Evolutionary conservation across 2,797 vertebrate species (phyloP).

Genomic region (Acanthis flammea): DNA sequence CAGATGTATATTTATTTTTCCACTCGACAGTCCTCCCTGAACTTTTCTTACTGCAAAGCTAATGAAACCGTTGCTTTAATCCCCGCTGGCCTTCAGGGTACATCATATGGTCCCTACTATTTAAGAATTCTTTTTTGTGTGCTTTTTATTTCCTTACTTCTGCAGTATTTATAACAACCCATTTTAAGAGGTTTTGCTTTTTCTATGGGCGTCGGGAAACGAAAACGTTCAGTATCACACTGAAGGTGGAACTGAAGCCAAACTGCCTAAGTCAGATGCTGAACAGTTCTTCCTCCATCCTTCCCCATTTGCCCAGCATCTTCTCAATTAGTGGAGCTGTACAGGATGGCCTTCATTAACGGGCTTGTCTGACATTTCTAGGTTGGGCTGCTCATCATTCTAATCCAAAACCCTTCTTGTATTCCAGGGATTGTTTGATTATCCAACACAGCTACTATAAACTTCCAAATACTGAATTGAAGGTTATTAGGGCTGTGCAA

Average conservation of each 20-base stretch:
- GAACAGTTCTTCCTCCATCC: not conserved
- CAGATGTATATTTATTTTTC: conserved; percentile 73
- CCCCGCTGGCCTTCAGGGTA: conserved; percentile 35
- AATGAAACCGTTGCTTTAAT: conserved; percentile 59
- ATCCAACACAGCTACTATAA: not conserved
- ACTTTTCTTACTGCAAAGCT: conserved; percentile 56
- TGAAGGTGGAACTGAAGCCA: not conserved
- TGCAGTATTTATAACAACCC: conserved; percentile 2
- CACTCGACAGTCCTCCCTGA: conserved; percentile 59
- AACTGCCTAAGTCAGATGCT: not conserved
- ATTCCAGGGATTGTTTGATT: not conserved
- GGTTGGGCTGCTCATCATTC: not conserved
- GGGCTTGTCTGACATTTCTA: not conserved
- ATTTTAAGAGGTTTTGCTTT: conserved; percentile 13
- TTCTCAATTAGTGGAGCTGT: not conserved
- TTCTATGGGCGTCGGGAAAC: not conserved
- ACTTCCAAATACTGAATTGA: not conserved
- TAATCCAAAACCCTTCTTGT: not conserved
- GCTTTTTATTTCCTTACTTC: conserved; percentile 43
- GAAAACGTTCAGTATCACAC: not conserved
- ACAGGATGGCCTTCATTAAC: not conserved
- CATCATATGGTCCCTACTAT: conserved; percentile 55
- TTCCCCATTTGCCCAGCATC: not conserved
- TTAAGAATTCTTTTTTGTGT: conserved; percentile 29
- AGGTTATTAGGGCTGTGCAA: not conserved